Evolutionary conservation across 2,888 invertebrate genomes (phyloP).

Genomic region (Tineola bisselliella): DNA sequence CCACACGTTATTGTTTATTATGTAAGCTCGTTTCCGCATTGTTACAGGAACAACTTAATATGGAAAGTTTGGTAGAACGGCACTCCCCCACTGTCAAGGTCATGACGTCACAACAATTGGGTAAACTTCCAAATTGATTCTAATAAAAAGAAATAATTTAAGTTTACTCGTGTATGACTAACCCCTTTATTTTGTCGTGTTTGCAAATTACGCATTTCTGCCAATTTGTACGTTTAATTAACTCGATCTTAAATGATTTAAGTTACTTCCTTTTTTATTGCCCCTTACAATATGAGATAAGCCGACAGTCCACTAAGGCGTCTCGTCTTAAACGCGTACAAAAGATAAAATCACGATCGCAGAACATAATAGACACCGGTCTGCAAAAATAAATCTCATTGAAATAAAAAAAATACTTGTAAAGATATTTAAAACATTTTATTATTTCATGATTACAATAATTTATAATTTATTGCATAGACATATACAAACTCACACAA

Average conservation of each 20-base stretch:
- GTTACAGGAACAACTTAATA: not conserved
- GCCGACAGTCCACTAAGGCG: too few relatives aligned
- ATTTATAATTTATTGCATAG: too few relatives aligned
- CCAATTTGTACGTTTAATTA: constrained; percentile 18
- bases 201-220: constrained; percentile 11
- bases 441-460: too few relatives aligned
- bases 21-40: not conserved
- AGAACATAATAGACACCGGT: too few relatives aligned
- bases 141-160: constrained; percentile 37
- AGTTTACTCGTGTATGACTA: constrained; percentile 37
- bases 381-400: too few relatives aligned
- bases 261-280: not conserved
- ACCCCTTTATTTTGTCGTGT: constrained; percentile 2
- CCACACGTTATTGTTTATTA: not conserved
- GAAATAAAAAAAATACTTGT: too few relatives aligned
- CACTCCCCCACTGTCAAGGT: constrained; percentile 31
- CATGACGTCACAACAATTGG: constrained; percentile 40
- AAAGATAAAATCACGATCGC: too few relatives aligned
- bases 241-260: not conserved
- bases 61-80: constrained; percentile 1
- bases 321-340: too few relatives aligned
- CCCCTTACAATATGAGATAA: too few relatives aligned
- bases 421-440: too few relatives aligned
- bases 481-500: too few relatives aligned
- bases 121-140: constrained; percentile 28